Evolutionary conservation across 2,888 invertebrate genomes (phyloP).

Genomic region (Bruchidius siliquastri): DNA sequence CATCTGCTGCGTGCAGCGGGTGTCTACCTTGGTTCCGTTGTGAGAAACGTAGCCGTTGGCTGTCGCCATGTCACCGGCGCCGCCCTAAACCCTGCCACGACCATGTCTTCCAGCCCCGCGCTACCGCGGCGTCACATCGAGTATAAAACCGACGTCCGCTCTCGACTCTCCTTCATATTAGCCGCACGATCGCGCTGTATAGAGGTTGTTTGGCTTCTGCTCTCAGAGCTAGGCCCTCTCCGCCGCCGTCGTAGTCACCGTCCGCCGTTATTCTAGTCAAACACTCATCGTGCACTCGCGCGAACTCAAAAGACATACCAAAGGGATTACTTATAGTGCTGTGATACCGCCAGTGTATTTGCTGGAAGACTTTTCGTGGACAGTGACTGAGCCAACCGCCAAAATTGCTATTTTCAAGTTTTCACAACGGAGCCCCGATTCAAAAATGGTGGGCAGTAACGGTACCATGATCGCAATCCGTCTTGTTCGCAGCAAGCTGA

Average conservation of each 20-base stretch:
- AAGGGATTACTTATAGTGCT: slow-evolving; percentile 19
- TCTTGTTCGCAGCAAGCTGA: slow-evolving; percentile 86
- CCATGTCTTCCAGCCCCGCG: not conserved
- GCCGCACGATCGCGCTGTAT: slow-evolving; percentile 1
- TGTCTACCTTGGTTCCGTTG: not conserved
- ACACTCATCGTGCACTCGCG: not conserved
- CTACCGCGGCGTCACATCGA: not conserved
- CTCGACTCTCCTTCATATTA: not conserved
- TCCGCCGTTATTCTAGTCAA: slow-evolving; percentile 27
- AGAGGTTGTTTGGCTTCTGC: slow-evolving; percentile 34
- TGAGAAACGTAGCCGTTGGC: not conserved
- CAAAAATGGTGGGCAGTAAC: slow-evolving; percentile 78
- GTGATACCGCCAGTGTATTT: slow-evolving; percentile 16
- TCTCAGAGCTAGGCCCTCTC: slow-evolving; percentile 33
- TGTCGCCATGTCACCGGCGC: not conserved
- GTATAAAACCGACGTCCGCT: not conserved
- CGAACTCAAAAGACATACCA: slow-evolving; percentile 9
- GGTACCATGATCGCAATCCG: slow-evolving; percentile 84
- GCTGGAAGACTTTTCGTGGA: slow-evolving; percentile 9
- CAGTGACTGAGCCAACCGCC: slow-evolving; percentile 26
- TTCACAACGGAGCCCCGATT: slow-evolving; percentile 29
- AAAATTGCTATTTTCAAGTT: slow-evolving; percentile 46
- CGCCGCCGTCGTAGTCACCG: not conserved
- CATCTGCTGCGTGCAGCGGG: not conserved
- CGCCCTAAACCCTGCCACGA: not conserved